Base-by-base conservation (phyloP, 2,797 vertebrate species). In the Parauchenoglanis ngamensis region DNA sequence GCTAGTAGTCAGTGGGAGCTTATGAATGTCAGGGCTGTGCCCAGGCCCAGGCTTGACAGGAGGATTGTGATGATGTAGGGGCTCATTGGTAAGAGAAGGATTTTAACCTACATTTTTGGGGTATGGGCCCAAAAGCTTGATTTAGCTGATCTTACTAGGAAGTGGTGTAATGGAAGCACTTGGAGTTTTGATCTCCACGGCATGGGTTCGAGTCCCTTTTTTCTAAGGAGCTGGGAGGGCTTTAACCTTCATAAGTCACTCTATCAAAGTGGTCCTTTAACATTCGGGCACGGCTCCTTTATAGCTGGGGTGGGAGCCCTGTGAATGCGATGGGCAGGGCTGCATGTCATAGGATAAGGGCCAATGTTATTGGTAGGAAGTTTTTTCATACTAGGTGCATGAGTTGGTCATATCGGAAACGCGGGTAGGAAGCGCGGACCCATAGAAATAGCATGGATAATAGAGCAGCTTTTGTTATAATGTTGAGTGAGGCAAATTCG, bases 71-170 rank as follows among this genome's bases (percentile, higher is more conserved):
- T 0, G 0, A 90, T n/a, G 0, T 52, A 31, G 0, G 93, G 91
- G 5, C 10, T 92, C 86, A 94, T 94, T 94, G 92, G 87, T 6
- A 91, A 11, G n/a, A 90, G 92, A 91, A 4, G 92, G 93, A 0
- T 0, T 92, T 91, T 93, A 5, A 92, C 93, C 93, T 46, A 85
- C 91, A 92, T 95, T 78, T 92, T 94, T 1, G 80, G 87, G 84
- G 0, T 92, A 94, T 94, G 94, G 92, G 90, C 91, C 93, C 73
- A n/a, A 91, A 86, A 96, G 92, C 93, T 95, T 94, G 0, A 4
- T 11, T 94, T 94, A 94, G 93, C 93, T 93, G 86, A 94, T 89
- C 35, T 90, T 93, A 89, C 86, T 94, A 94, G 92, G 0, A 92
- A 85, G n/a, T 93, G 56, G 92, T 94, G 90, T 94, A 94, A 23